A percentile compares a stretch with the other conserved stretches of the same genome.
Conservation (phyloP, 2,797 vertebrate species). For the Pseudochromis fuscus region DNA sequence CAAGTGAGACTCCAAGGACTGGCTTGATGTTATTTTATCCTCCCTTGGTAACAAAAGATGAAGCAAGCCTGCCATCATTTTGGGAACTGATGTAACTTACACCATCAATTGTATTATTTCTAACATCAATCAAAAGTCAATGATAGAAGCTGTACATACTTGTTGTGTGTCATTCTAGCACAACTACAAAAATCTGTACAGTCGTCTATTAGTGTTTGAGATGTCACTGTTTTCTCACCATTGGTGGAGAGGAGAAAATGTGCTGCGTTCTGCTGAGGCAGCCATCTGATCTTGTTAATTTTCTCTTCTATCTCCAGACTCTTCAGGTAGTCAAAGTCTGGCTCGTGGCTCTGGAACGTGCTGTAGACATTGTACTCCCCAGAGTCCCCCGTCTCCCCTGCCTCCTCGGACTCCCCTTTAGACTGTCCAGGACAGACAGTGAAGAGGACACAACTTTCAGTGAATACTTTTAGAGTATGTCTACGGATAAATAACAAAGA, state of each 20-base stretch:
- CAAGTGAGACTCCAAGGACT: conserved; percentile 16
- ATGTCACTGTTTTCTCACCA: conserved; percentile 83
- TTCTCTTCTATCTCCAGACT: conserved; percentile 99
- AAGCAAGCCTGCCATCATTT: background rate
- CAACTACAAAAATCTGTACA: background rate
- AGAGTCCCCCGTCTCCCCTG: conserved; percentile 86
- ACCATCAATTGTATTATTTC: too few relatives aligned
- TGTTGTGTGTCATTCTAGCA: background rate
- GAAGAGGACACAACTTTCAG: conserved; percentile 21
- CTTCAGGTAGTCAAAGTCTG: conserved; percentile 99
- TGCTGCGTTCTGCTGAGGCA: conserved; percentile 96
- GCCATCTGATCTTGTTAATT: conserved; percentile 99
- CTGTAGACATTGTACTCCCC: conserved; percentile 99
- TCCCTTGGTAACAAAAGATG: background rate
- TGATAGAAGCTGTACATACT: too few relatives aligned
- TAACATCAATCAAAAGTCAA: too few relatives aligned
- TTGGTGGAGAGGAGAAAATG: conserved; percentile 98
- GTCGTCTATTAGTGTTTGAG: background rate
- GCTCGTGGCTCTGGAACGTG: conserved; percentile 99
- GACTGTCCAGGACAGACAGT: conserved; percentile 77
- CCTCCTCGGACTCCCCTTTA: conserved; percentile 92
- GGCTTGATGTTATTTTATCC: conserved; percentile 12
- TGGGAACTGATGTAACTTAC: conserved; percentile 1
- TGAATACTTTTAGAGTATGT: background rate
- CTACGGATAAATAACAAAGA: background rate